These are phyloP conservation scores for Cyclargus thomasi DNA, from an alignment of 1,140 invertebrate genomes.

Conservation along the genomic window DNA sequence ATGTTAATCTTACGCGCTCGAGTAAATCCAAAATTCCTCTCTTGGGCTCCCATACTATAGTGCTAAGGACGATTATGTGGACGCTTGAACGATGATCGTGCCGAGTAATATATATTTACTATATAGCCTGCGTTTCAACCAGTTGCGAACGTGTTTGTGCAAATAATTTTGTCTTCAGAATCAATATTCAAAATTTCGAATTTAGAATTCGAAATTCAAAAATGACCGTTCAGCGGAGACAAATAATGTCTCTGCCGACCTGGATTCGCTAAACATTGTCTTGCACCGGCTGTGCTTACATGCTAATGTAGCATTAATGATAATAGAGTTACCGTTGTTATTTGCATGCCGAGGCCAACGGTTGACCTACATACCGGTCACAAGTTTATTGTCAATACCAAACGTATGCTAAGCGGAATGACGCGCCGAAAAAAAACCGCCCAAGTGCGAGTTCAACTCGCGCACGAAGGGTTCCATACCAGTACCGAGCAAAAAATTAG, in stretches of 20 bases:
- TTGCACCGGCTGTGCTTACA: slow-evolving; percentile 17
- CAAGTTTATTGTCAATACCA: slow-evolving; percentile 63
- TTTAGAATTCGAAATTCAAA: slow-evolving; percentile 16
- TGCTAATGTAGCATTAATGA: slow-evolving; percentile 18
- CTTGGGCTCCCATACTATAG: too few relatives aligned
- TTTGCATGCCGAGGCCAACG: slow-evolving; percentile 35
- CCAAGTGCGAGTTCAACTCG: too few relatives aligned
- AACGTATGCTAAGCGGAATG: slow-evolving; percentile 35
- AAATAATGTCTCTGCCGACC: slow-evolving; percentile 2
- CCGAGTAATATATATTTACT: neutral
- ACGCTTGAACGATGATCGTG: too few relatives aligned
- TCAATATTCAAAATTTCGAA: neutral
- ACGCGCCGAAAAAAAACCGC: slow-evolving; percentile 23
- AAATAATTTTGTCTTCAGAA: neutral
- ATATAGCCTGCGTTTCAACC: neutral
- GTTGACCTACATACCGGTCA: slow-evolving; percentile 61
- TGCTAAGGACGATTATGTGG: too few relatives aligned
- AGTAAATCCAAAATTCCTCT: too few relatives aligned
- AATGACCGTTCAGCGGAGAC: neutral
- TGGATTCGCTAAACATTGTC: slow-evolving; percentile 25
- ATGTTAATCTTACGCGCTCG: too few relatives aligned
- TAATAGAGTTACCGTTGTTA: slow-evolving; percentile 19
- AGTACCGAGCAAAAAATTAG: too few relatives aligned
- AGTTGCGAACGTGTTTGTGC: too few relatives aligned
- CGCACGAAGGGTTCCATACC: too few relatives aligned